Base-by-base conservation (phyloP, 2,797 vertebrate genomes). In the Atherinosoma microstoma region DNA sequence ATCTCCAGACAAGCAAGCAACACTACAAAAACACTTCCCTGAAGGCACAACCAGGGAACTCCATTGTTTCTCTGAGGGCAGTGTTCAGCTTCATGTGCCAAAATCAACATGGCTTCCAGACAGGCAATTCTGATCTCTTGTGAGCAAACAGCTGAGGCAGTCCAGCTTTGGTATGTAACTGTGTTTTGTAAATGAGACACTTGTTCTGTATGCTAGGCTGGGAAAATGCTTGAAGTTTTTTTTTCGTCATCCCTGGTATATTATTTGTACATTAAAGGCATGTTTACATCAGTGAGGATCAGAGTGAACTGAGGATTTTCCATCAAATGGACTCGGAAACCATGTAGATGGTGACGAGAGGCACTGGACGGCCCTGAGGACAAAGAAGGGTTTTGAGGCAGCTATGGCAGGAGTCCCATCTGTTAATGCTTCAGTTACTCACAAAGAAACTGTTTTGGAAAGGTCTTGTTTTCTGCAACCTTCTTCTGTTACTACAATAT, bases 351-450 rank as follows among this genome's bases (percentile, higher is more conserved):
- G 76, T 83, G 80, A 73, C n/a, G 8, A 62, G 85, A 90, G 87
- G 80, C 84, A 91, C 90, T 92, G 88, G 83, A 84, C 82, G 86
- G 73, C 90, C 92, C 94, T 91, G 94, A 96, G 93, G 80, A 82
- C 68, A 66, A 75, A 79, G 63, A 58, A 20, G 82, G 65, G 56
- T 60, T 69, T 59, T 73, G 81, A 79, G 70, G 79, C 56, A 77
- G 65, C 78, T 64, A 13, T 63, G 67, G 77, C 70, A 71, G 60
- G 83, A 75, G 36, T 47, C 75, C 68, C 42, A 11, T 45, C 42
- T 29, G 18, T 67, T 53, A 53, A 76, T 53, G 76, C 29, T 47
- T 68, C 38, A 40, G 1, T 24, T 73, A 45, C 35, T 42, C 22
- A 22, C 12, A 27, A 36, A 76, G 30, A 47, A 70, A 69, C 6